Evolutionary conservation across 2,113 vertebrate species (phyloP), one percentile per base, ranked within the genome.

Genomic region (Macrotus californicus): DNA sequence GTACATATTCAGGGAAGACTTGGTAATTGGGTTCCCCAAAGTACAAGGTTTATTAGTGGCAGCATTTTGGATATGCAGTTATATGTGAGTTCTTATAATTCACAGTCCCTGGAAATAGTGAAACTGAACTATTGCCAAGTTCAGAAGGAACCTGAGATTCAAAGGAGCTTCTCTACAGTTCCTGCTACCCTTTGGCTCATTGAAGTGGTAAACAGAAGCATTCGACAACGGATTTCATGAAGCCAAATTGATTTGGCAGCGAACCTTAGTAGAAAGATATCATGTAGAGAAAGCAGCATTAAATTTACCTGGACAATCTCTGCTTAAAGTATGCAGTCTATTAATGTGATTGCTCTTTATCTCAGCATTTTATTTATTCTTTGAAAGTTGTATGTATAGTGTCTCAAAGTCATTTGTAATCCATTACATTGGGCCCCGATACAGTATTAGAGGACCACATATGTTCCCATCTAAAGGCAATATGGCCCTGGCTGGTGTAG

Each of bases 81-180:
- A 10, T 73, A 43, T 64, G 12, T 67, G 41, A 81, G 31, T 93
- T 94, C 73, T 80, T n/a, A 96, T 75, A 96, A 90, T 67, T 64
- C 26, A 31, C 31, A 89, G 12, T 88, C 54, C 52, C 66, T 90
- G 26, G 66, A 89, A 93, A 52, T 59, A 95, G n/a, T 84, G 13
- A 89, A 80, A 79, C 16, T 56, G 41, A 77, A 76, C 56, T 50
- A 16, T 81, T 89, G 36, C 41, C 36, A 93, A 61, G 21, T 92
- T 96, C 3, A 77, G 34, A 39, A 93, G 72, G 56, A 96, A 92
- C 66, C 83, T 80, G 75, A 94, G 61, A 83, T 87, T 72, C 80
- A 87, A 75, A 96, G 41, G 46, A 70, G 22, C 54, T 80, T 95
- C 46, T 83, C 15, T 90, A 15, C 43, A 82, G 64, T 94, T 93